A percentile compares a stretch with the other conserved stretches of the same genome.
Conservation (phyloP, 2,797 vertebrate species). For the Ctenopoma multispine region DNA sequence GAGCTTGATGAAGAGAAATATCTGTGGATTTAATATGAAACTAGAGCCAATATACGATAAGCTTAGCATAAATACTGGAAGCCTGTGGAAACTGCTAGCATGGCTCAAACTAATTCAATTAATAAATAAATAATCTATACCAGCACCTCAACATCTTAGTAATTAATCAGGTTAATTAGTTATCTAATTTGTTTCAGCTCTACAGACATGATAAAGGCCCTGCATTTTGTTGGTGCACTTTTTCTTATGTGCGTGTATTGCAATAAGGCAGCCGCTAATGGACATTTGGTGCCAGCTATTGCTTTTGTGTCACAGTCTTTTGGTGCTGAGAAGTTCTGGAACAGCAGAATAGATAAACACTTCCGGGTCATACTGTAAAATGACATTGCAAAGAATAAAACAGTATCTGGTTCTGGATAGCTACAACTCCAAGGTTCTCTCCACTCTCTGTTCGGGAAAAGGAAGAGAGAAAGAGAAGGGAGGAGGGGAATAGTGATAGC, state of each 20-base stretch:
- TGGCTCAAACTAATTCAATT: too few relatives aligned
- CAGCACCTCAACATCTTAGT: too few relatives aligned
- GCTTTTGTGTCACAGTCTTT: not conserved
- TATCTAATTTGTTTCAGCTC: too few relatives aligned
- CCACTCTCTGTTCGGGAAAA: slow-evolving; percentile 34
- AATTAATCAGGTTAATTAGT: not conserved
- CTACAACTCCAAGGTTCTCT: slow-evolving; percentile 5
- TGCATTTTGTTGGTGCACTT: not conserved
- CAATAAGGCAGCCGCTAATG: not conserved
- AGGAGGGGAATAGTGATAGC: slow-evolving; percentile 25
- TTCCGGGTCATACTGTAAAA: not conserved
- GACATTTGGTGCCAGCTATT: not conserved
- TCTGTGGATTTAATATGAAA: too few relatives aligned
- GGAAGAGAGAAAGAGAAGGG: slow-evolving; percentile 9
- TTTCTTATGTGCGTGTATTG: not conserved
- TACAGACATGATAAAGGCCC: not conserved
- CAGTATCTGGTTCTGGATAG: not conserved
- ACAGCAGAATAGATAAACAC: not conserved
- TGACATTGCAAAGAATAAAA: slow-evolving; percentile 3
- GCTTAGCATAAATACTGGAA: not conserved
- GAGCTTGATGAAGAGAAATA: too few relatives aligned
- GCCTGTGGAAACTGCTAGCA: too few relatives aligned
- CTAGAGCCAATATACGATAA: not conserved
- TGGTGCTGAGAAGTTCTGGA: not conserved
- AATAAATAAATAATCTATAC: not conserved